Evolutionary conservation across 2,113 vertebrate genomes (phyloP).

Genomic region (Fulmarus glacialis): DNA sequence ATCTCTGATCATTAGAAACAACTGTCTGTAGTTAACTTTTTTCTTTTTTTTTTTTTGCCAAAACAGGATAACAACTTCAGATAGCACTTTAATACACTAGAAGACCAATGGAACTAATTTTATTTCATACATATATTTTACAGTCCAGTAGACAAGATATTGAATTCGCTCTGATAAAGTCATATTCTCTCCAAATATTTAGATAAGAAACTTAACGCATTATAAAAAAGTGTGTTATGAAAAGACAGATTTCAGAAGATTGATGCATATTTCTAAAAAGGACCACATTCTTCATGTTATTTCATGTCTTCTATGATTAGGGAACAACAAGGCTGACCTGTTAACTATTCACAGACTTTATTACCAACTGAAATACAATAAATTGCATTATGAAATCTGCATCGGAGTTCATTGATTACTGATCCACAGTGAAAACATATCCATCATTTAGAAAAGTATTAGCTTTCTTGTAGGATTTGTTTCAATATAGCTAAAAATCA

Average conservation of each 20-base stretch:
- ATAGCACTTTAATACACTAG: constrained; percentile 95
- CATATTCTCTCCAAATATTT: constrained; percentile 89
- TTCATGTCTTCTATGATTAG: neutral
- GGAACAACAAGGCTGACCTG: constrained; percentile 58
- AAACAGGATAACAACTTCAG: constrained; percentile 90
- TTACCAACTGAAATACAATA: constrained; percentile 30
- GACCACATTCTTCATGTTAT: neutral
- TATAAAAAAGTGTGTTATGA: constrained; percentile 74
- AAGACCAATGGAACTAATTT: constrained; percentile 91
- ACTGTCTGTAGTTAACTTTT: constrained; percentile 84
- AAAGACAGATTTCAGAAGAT: constrained; percentile 66
- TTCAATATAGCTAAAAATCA: constrained; percentile 34
- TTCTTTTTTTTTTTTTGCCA: constrained; percentile 77
- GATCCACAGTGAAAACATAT: constrained; percentile 64
- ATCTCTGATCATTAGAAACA: constrained; percentile 98
- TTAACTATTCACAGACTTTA: constrained; percentile 48
- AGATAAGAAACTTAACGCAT: constrained; percentile 68
- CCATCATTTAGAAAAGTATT: constrained; percentile 69
- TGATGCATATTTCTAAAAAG: constrained; percentile 52
- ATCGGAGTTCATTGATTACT: constrained; percentile 10
- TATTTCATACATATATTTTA: constrained; percentile 92
- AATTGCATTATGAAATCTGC: constrained; percentile 51
- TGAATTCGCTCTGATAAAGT: constrained; percentile 83
- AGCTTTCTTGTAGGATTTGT: constrained; percentile 67
- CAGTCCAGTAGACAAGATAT: constrained; percentile 86